A percentile compares a stretch with the other conserved stretches of the same genome.
Evolutionary conservation across 2,888 invertebrate species (phyloP).

Genomic region (Lampropteryx suffumata): DNA sequence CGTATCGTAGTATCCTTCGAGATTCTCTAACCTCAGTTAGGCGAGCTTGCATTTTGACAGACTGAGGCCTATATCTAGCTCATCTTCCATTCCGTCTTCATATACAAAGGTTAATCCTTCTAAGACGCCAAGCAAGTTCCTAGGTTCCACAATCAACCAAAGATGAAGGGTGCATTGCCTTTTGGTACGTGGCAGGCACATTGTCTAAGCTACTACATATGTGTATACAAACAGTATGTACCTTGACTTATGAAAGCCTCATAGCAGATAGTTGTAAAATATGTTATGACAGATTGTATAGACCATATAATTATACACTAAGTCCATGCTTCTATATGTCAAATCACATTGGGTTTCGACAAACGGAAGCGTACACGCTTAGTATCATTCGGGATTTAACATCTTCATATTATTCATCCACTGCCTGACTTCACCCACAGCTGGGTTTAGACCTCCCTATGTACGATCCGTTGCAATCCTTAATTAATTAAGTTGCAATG

Average conservation of each 20-base stretch:
- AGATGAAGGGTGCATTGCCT: not conserved
- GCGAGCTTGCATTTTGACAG: not conserved
- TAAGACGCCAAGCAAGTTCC: conserved; percentile 1
- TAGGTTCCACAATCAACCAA: conserved; percentile 8
- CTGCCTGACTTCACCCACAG: too few relatives aligned
- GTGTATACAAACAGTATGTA: not conserved
- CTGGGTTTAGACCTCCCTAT: too few relatives aligned
- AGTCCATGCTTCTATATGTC: too few relatives aligned
- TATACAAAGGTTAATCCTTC: conserved; percentile 15
- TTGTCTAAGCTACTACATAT: not conserved
- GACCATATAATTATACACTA: too few relatives aligned
- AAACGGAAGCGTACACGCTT: too few relatives aligned
- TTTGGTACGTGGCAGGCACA: not conserved
- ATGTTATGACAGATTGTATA: too few relatives aligned
- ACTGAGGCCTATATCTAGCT: not conserved
- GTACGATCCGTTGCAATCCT: too few relatives aligned
- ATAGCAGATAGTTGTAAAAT: not conserved
- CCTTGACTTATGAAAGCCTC: not conserved
- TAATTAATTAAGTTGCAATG: too few relatives aligned
- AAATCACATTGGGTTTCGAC: too few relatives aligned
- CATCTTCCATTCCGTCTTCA: conserved; percentile 27
- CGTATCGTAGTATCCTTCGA: too few relatives aligned
- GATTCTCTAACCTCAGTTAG: not conserved
- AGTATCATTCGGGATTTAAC: too few relatives aligned
- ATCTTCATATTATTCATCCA: too few relatives aligned